These are phyloP conservation scores for Cossypha polioptera DNA, from an alignment of 2,797 vertebrate species.

Conservation along the genomic window DNA sequence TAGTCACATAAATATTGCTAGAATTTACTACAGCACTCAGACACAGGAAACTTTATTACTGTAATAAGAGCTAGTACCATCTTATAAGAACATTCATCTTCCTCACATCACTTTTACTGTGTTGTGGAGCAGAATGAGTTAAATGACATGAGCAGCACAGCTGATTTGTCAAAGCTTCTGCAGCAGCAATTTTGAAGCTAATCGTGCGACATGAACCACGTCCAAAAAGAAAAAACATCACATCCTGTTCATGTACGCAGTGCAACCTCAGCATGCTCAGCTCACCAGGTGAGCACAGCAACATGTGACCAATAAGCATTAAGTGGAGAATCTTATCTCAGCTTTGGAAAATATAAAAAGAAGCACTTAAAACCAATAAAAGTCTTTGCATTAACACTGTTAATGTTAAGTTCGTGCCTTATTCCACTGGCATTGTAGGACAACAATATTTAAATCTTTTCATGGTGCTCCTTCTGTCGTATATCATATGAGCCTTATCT, in stretches of 20 bases:
- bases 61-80: background rate
- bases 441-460: background rate
- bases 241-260: background rate
- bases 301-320: background rate
- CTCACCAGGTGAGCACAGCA: background rate
- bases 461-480: background rate
- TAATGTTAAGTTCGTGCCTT: too few relatives aligned
- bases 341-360: background rate
- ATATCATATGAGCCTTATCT: background rate
- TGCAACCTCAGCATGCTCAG: too few relatives aligned
- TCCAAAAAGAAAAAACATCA: background rate
- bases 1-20: background rate
- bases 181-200: background rate
- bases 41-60: background rate
- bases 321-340: background rate
- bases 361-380: background rate
- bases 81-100: background rate
- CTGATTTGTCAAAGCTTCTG: background rate
- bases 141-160: background rate
- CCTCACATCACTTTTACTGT: background rate
- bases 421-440: background rate
- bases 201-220: rapidly evolving
- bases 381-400: background rate
- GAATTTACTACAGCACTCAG: background rate
- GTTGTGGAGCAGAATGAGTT: background rate